Percentiles rank a stretch among this genome's conserved stretches.
Conservation (phyloP, 2,888 invertebrate species). For the Scotopteryx bipunctaria region DNA sequence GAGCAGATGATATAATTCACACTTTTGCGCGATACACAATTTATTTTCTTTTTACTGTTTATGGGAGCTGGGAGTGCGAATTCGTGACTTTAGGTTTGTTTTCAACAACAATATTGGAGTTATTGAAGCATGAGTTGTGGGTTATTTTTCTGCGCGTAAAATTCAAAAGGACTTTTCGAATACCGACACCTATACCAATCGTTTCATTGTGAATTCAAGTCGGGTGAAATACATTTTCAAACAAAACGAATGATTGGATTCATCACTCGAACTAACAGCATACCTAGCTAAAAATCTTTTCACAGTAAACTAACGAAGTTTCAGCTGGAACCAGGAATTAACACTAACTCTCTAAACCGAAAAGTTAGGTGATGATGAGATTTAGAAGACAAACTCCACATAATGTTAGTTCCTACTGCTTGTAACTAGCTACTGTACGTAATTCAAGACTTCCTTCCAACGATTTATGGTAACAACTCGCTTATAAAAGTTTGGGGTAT, state of each 20-base stretch:
- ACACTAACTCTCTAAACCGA: slow-evolving; percentile 11
- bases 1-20: slow-evolving; percentile 46
- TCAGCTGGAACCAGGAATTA: slow-evolving; percentile 3
- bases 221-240: not conserved
- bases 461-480: slow-evolving; percentile 4
- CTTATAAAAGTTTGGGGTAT: slow-evolving; percentile 13
- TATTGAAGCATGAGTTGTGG: not conserved
- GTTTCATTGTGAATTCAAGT: too few species aligned
- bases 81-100: slow-evolving; percentile 13
- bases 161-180: too few species aligned
- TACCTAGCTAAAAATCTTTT: slow-evolving; percentile 5
- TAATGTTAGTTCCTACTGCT: slow-evolving; percentile 9
- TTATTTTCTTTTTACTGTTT: slow-evolving; percentile 34
- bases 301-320: slow-evolving; percentile 1
- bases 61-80: slow-evolving; percentile 19
- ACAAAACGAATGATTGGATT: not conserved
- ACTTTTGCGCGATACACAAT: slow-evolving; percentile 35
- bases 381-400: slow-evolving; percentile 16
- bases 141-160: not conserved
- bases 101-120: slow-evolving; percentile 13
- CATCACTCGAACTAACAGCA: slow-evolving; percentile 3
- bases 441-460: not conserved
- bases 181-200: too few species aligned
- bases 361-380: slow-evolving; percentile 18
- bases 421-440: slow-evolving; percentile 7